A percentile compares a stretch with the other conserved stretches of the same genome.
phyloP scores from a whole-genome alignment of 1,140 invertebrate species.

The Brachystomella parvula region DNA sequence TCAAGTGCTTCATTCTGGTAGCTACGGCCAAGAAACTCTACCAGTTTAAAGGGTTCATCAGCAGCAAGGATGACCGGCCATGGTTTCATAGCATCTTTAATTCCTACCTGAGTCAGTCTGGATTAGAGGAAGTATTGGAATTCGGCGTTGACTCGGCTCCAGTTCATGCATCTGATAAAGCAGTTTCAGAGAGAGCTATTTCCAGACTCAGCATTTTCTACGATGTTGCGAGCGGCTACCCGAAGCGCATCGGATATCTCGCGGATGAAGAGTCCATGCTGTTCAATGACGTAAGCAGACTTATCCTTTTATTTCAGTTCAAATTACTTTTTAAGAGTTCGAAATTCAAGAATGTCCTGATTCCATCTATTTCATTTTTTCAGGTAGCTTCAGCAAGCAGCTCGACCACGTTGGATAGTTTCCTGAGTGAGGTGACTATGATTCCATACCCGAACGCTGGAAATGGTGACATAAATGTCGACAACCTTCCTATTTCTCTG shows the following conservation, averaged over 20 bases:
- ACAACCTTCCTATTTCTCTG: slow-evolving; percentile 58
- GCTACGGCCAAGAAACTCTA: slow-evolving; percentile 71
- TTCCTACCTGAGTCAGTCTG: slow-evolving; percentile 21
- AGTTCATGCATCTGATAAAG: slow-evolving; percentile 1
- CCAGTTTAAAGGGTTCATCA: slow-evolving; percentile 70
- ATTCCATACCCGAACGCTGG: slow-evolving; percentile 37
- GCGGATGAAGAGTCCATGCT: slow-evolving; percentile 27
- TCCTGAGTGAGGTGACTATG: slow-evolving; percentile 37
- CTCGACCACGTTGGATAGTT: slow-evolving; percentile 33
- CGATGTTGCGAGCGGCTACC: slow-evolving; percentile 17
- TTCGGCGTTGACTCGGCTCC: slow-evolving; percentile 9
- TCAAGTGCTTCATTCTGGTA: slow-evolving; percentile 70
- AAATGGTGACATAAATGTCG: slow-evolving; percentile 41
- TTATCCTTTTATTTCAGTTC: neutral
- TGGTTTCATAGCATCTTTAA: slow-evolving; percentile 43
- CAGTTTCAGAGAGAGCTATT: slow-evolving; percentile 16
- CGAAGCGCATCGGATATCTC: slow-evolving; percentile 29
- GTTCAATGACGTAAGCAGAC: slow-evolving; percentile 29
- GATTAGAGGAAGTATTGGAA: slow-evolving; percentile 22
- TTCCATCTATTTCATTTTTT: neutral
- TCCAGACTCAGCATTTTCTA: slow-evolving; percentile 23
- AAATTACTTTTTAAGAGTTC: slow-evolving; percentile 15
- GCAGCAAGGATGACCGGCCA: slow-evolving; percentile 64
- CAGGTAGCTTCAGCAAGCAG: neutral
- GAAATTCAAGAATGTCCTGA: too few relatives aligned